Evolutionary conservation across 1,140 invertebrate species (phyloP).

Genomic region (Chrysomallon squamiferum): DNA sequence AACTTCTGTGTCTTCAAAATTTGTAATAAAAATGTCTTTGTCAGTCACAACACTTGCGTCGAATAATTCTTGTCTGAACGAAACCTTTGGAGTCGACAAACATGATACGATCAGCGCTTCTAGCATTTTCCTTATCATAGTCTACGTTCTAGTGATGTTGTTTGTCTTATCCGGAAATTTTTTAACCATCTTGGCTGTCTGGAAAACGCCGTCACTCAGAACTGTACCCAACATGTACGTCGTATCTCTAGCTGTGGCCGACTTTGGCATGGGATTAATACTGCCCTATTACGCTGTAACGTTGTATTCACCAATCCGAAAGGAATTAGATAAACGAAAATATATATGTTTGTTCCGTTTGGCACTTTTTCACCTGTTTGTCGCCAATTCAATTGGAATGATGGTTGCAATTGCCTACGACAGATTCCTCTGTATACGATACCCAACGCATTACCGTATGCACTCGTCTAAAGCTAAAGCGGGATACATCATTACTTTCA

Average conservation of each 20-base stretch:
- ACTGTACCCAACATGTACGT: conserved; percentile 94
- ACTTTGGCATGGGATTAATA: conserved; percentile 71
- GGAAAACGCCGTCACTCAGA: conserved; percentile 80
- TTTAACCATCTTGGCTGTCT: conserved; percentile 82
- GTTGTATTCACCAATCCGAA: background rate
- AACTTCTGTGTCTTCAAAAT: no score
- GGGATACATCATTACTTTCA: background rate
- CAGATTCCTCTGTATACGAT: background rate
- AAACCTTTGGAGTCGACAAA: no score
- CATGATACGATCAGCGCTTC: no score
- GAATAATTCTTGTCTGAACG: no score
- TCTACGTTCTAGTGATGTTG: background rate
- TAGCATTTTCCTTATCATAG: background rate
- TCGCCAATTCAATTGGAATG: background rate
- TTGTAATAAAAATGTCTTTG: no score
- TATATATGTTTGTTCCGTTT: background rate
- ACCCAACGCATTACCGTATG: background rate
- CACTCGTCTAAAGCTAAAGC: background rate
- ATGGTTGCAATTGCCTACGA: conserved; percentile 4
- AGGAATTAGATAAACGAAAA: background rate
- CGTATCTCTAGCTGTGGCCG: conserved; percentile 87
- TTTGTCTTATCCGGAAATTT: conserved; percentile 74
- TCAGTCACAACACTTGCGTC: no score
- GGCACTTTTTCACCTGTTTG: background rate
- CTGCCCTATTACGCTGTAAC: background rate